Percentiles rank a stretch among this genome's conserved stretches.
Evolutionary conservation across 1,140 invertebrate species (phyloP).

Genomic region (Galleria mellonella): DNA sequence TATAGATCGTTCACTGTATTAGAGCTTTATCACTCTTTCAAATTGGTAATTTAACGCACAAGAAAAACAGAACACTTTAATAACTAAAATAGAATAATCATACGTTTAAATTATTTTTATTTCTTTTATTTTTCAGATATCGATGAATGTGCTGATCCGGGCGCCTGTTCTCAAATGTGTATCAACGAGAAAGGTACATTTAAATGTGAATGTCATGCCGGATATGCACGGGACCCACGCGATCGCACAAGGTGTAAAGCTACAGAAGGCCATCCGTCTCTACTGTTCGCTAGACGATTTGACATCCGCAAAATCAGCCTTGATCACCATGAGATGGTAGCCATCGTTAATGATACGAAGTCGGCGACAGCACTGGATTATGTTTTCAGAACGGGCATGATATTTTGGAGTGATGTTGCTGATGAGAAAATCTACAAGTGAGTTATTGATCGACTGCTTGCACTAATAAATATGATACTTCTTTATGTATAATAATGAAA

Average conservation of each 20-base stretch:
- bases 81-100: too few relatives aligned
- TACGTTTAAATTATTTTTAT: too few relatives aligned
- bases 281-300: conserved; percentile 87
- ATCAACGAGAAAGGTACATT: conserved; percentile 92
- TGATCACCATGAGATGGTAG: conserved; percentile 93
- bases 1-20: too few relatives aligned
- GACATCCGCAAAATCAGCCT: conserved; percentile 93
- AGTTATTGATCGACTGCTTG: conserved; percentile 33
- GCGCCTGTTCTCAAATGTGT: conserved; percentile 94
- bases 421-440: conserved; percentile 93
- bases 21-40: too few relatives aligned
- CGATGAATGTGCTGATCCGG: conserved; percentile 92
- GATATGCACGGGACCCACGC: conserved; percentile 90
- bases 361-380: conserved; percentile 92
- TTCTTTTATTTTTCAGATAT: conserved; percentile 89
- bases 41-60: too few relatives aligned
- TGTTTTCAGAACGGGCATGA: conserved; percentile 91
- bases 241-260: conserved; percentile 91
- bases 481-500: too few relatives aligned
- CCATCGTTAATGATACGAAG: conserved; percentile 90
- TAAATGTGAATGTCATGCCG: conserved; percentile 92
- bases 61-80: too few relatives aligned
- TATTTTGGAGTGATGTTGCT: conserved; percentile 95
- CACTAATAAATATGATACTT: too few relatives aligned
- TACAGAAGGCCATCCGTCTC: conserved; percentile 87